Evolutionary conservation across 2,888 invertebrate genomes (phyloP).

Genomic region (Caenorhabditis imperialis): DNA sequence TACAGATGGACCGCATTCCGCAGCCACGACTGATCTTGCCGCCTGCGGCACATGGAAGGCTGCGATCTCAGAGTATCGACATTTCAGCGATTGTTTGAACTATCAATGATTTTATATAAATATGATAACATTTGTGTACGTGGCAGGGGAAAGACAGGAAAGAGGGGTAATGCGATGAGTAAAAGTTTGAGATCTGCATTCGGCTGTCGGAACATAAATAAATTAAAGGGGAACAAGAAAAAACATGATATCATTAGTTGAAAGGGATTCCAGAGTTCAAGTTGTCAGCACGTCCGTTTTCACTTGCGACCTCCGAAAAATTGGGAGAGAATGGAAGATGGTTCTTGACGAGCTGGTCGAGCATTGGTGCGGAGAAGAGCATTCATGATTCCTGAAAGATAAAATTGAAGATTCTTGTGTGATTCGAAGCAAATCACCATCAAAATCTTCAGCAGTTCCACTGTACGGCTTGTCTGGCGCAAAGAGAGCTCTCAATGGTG

Average conservation of each 20-base stretch:
- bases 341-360: slow-evolving; percentile 56
- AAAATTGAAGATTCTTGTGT: not conserved
- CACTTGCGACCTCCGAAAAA: slow-evolving; percentile 57
- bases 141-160: too few relatives aligned
- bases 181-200: slow-evolving; percentile 43
- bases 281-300: too few relatives aligned
- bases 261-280: not conserved
- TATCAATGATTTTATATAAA: too few relatives aligned
- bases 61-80: slow-evolving; percentile 60
- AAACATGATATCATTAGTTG: slow-evolving; percentile 1
- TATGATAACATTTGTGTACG: not conserved
- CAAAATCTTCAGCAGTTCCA: slow-evolving; percentile 53
- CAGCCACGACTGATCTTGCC: slow-evolving; percentile 44
- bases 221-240: not conserved
- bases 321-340: slow-evolving; percentile 55
- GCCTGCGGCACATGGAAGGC: slow-evolving; percentile 40
- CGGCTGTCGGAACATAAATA: slow-evolving; percentile 26
- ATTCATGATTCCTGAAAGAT: slow-evolving; percentile 58
- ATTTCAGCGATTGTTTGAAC: slow-evolving; percentile 31
- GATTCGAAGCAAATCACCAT: slow-evolving; percentile 31
- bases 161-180: too few relatives aligned
- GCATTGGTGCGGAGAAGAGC: slow-evolving; percentile 59
- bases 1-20: slow-evolving; percentile 38
- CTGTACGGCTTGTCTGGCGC: slow-evolving; percentile 50
- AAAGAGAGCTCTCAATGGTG: slow-evolving; percentile 59